These are phyloP conservation scores for Achatina immaculata DNA, from an alignment of 1,140 invertebrate species.

Conservation along the genomic window DNA sequence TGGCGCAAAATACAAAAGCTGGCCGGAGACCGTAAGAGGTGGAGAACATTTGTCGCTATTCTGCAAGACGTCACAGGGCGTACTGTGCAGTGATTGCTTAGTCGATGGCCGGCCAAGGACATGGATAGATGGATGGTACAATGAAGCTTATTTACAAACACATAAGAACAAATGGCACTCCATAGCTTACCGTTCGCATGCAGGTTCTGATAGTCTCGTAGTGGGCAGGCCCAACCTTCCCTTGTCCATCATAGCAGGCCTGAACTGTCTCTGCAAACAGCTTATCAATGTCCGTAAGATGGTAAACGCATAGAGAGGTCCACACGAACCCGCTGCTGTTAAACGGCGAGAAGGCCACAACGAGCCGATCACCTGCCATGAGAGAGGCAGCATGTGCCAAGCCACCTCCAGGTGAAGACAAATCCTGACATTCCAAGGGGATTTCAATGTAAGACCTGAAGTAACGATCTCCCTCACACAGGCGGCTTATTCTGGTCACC, in stretches of 20 bases:
- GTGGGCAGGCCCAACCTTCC: constrained; percentile 63
- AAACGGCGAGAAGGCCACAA: constrained; percentile 90
- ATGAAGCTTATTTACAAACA: no score
- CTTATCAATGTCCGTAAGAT: constrained; percentile 88
- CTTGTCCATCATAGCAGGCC: constrained; percentile 83
- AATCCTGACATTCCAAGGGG: constrained; percentile 90
- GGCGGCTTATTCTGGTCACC: constrained; percentile 93
- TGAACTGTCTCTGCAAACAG: constrained; percentile 98
- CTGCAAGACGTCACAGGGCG: no score
- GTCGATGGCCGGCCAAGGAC: no score
- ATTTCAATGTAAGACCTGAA: constrained; percentile 99
- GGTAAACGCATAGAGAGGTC: constrained; percentile 93
- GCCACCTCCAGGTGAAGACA: constrained; percentile 83
- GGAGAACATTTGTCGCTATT: no score
- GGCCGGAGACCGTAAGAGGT: no score
- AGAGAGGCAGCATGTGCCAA: constrained; percentile 93
- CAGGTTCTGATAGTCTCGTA: constrained; percentile 50
- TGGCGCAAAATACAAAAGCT: no score
- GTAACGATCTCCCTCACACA: constrained; percentile 96
- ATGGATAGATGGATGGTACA: no score
- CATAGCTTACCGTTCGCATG: constrained; percentile 52
- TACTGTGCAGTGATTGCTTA: no score
- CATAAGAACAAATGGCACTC: no score
- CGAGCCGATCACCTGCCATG: constrained; percentile 94
- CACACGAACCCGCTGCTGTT: constrained; percentile 71